Evolutionary conservation across 1,140 invertebrate species (phyloP), one percentile per base, ranked within the genome.

Genomic region (Bradysia coprophila): DNA sequence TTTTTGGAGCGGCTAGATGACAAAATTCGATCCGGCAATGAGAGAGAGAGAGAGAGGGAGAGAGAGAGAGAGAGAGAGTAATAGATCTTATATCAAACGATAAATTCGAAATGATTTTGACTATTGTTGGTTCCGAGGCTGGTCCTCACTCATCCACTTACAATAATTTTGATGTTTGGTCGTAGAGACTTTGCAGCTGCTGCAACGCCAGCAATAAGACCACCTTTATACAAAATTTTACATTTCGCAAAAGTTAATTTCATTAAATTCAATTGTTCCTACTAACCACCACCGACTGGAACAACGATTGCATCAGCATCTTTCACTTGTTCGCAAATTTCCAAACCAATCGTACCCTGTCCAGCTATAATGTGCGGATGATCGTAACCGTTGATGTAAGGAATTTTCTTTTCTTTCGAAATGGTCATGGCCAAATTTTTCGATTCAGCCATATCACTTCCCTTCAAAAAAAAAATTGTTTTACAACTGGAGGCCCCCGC

Each of bases 361-460:
- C 90, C 91, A 3, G 90, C 86, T 62, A 95, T 78, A 33, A 95
- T 90, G 51, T 92, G 73, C 0, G 89, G 88, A 62, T 94, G 85
- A 61, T 94, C 90, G 55, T 91, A 92, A 2, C 84, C 86, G 52
- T 47, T 54, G 4, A 54, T 91, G 21, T 39, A 39, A 10, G 21
- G 21, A 20, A 84, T 62, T 1, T 69, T 69, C 42, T 72, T 64
- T 46, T 89, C 76, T 48, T 77, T 76, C 0, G 77, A 72, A 43
- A 90, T 55, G 43, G 64, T 67, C 63, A 89, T 74, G 0, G 89
- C 89, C 52, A 77, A 65, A 34, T 69, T 67, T 54, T 84, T 89
- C 0, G 85, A 81, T 62, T 93, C 86, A 18, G 71, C 76, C 74
- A 95, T 89, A 53, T 91, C 78, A 18, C 73, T 62, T 3, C 91